Base-by-base conservation (phyloP, 2,888 invertebrate species). In the Panzeria rudis region DNA sequence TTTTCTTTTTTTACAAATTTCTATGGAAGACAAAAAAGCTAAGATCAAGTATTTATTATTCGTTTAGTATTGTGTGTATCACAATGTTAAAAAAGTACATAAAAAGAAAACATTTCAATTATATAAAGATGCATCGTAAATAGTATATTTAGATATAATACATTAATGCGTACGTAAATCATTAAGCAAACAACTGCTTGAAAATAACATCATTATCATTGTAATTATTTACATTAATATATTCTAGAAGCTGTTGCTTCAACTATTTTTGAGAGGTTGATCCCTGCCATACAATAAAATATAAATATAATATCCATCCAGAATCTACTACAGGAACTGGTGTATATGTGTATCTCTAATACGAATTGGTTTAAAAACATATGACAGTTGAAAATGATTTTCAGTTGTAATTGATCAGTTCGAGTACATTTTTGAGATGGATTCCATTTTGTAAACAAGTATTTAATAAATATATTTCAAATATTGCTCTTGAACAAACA, bases 331-430 rank as follows among this genome's bases (percentile, higher is more conserved):
- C 54, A 25, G 2, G 8, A 20, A 17, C 17, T n/a, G 3, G 41
- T 13, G 15, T 72, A 2, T 9, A 17, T 54, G 25, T 20, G 29
- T 35, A 38, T 72, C 17, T n/a, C 25, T 13, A 54, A 41, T 15
- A 59, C 59, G 68, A 75, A 50, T 68, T 71, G 44, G 29, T 71
- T 75, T 59, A 20, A 15, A 66, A 68, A 73, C 80, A 85, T 29
- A 69, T 82, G 82, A 78, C 73, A 82, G 38, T 79, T 83, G 44
- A 73, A 77, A 64, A 29, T 47, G n/a, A 29, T 41, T 77, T 82
- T 77, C 69, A 35, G 32, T 32, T 54, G 83, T 83, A 86, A 86
- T 86, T 86, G 83, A 83, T 86, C 86, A 76, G 83, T 76, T 79
- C 83, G 79, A 83, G 86, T 76, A 76, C 15, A 47, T 69, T 73